Evolutionary conservation across 1,140 invertebrate species (phyloP).

Genomic region (Frieseomelitta varia): DNA sequence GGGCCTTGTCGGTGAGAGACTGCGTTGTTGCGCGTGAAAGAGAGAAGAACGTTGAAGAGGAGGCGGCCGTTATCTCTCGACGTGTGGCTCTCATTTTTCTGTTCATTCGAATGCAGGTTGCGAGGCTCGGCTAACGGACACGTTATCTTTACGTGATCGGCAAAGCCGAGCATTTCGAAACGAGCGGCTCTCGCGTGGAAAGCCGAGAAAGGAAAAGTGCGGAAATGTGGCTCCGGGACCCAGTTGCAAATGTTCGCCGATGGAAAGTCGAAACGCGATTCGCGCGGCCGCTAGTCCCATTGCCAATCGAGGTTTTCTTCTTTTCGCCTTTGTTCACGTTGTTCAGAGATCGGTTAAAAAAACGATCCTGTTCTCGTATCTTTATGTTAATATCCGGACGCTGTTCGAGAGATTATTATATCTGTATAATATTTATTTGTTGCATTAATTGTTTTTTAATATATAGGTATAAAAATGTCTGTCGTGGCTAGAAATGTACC

Average conservation of each 20-base stretch:
- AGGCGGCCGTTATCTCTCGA: slow-evolving; percentile 32
- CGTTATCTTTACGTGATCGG: slow-evolving; percentile 52
- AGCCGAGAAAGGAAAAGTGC: slow-evolving; percentile 20
- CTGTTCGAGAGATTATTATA: too few species aligned
- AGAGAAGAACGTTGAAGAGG: slow-evolving; percentile 4
- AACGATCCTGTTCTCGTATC: too few species aligned
- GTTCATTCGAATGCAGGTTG: slow-evolving; percentile 49
- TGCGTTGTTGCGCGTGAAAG: slow-evolving; percentile 20
- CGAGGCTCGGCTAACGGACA: slow-evolving; percentile 32
- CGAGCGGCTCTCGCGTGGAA: slow-evolving; percentile 27
- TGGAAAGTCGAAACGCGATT: slow-evolving; percentile 10
- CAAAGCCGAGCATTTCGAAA: slow-evolving; percentile 41
- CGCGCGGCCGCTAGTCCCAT: neutral
- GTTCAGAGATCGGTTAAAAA: too few species aligned
- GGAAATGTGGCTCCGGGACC: neutral
- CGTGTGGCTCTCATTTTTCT: slow-evolving; percentile 45
- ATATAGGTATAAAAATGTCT: too few species aligned
- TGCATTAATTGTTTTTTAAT: too few species aligned
- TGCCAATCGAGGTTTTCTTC: neutral
- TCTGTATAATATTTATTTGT: too few species aligned
- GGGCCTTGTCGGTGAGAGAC: slow-evolving; percentile 37
- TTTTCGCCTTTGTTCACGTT: neutral
- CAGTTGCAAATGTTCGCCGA: slow-evolving; percentile 5
- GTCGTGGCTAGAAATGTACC: too few species aligned
- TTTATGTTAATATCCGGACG: too few species aligned